A percentile compares a stretch with the other conserved stretches of the same genome.
Evolutionary conservation across 92 coral and sea anemone species (phyloP).

Genomic region (Blastomussa wellsi): DNA sequence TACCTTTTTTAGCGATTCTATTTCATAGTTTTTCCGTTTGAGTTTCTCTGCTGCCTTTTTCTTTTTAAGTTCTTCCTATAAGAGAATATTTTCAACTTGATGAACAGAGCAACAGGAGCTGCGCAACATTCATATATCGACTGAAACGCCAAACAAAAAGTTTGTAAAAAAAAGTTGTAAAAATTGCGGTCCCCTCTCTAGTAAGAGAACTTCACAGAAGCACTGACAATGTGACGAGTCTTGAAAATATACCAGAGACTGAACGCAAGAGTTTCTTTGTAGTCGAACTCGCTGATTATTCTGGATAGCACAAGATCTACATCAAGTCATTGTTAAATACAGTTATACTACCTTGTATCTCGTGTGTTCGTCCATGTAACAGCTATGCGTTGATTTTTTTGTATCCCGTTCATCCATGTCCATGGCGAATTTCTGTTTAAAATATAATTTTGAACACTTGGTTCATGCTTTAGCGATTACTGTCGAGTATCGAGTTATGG

Average conservation of each 20-base stretch:
- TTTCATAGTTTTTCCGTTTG: conserved; percentile 87
- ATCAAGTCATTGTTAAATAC: neutral
- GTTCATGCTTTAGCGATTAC: no score
- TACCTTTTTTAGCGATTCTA: conserved; percentile 93
- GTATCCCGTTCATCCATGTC: conserved; percentile 82
- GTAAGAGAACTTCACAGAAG: neutral
- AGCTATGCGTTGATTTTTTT: conserved; percentile 59
- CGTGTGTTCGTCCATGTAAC: conserved; percentile 81
- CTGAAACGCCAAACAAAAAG: neutral
- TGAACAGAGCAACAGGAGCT: neutral
- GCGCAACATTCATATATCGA: neutral
- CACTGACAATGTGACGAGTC: neutral
- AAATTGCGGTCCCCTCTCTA: neutral
- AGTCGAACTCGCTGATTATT: neutral
- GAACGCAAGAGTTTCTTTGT: neutral
- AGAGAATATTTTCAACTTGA: neutral
- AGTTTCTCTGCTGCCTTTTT: conserved; percentile 79
- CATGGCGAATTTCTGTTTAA: conserved; percentile 83
- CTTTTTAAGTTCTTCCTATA: conserved; percentile 79
- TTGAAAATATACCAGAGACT: no score
- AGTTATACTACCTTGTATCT: conserved; percentile 66
- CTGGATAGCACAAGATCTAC: neutral
- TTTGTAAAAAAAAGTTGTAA: no score
- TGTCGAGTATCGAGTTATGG: no score
- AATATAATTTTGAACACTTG: no score